Evolutionary conservation across 2,113 vertebrate species (phyloP), one percentile per base, ranked within the genome.

Genomic region (Odontesthes bonariensis): DNA sequence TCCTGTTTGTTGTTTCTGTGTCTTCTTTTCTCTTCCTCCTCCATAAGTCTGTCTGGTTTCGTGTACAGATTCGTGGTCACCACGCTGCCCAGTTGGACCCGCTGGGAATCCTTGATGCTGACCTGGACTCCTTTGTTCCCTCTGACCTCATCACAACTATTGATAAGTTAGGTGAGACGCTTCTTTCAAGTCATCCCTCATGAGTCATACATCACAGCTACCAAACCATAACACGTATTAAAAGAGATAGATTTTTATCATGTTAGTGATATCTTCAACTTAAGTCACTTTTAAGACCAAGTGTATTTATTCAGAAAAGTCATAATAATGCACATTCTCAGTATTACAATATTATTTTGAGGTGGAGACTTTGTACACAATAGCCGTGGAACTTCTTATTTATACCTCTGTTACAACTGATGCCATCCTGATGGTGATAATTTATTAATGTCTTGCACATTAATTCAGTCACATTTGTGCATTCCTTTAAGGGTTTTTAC

Each of bases 71-170:
- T 52, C 86, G 90, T 46, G 90, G 88, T 69, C 90, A 91, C 69
- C 89, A 93, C 47, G 88, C 88, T n/a, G 92, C 92, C 16, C 88
- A 91, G 75, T 85, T 93, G 60, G 91, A 93, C 61, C 90, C 90
- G 46, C 73, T 93, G 56, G 88, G 90, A 57, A 92, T 93, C 76
- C 81, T 93, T 55, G 89, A 88, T 5, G 84, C 92, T 40, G 91
- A 94, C 75, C 75, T 90, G 44, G 90, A 94, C 81, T 88, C 86
- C 12, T 90, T 89, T 13, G 69, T 92, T 77, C 92, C 91, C 9
- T 91, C 88, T 1, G 92, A 93, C 83, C 83, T 94, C 44, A 91
- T 94, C 80, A 94, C 91, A 23, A 87, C 83, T 22, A 80, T 94
- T 22, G 88, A 94, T 87, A 93, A 93, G 79, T 87, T 94, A 76